Evolutionary conservation across 2,113 vertebrate genomes (phyloP).

Genomic region (Solenodon paradoxus): DNA sequence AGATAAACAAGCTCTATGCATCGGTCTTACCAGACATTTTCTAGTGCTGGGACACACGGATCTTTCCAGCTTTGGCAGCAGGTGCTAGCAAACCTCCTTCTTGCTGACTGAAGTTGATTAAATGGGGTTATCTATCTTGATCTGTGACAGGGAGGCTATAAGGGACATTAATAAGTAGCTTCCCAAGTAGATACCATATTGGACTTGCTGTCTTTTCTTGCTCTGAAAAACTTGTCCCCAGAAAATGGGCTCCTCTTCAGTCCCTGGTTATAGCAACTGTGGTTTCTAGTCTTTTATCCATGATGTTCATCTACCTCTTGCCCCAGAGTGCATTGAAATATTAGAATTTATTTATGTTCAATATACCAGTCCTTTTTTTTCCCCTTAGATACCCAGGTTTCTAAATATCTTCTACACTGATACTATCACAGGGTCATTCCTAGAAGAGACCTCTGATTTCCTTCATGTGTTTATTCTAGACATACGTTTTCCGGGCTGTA

Average conservation of each 20-base stretch:
- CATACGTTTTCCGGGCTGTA: background rate
- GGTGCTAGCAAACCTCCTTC: background rate
- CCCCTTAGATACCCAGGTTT: background rate
- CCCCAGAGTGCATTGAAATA: background rate
- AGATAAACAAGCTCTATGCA: background rate
- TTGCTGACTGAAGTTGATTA: background rate
- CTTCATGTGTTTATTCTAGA: background rate
- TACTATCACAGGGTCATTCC: background rate
- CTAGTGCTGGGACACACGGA: background rate
- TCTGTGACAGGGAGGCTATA: background rate
- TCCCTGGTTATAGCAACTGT: background rate
- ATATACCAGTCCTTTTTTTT: background rate
- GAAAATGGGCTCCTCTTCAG: background rate
- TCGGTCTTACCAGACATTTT: background rate
- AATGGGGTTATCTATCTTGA: background rate
- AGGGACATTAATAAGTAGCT: background rate
- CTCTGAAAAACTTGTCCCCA: background rate
- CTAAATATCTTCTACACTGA: background rate
- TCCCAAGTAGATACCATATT: background rate
- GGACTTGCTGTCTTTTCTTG: background rate
- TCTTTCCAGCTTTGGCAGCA: background rate
- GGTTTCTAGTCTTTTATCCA: background rate
- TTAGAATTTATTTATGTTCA: background rate
- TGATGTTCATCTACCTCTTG: background rate
- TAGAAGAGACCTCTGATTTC: background rate